Conservation (phyloP, 2,888 invertebrate species). For the Mayetiola destructor region DNA sequence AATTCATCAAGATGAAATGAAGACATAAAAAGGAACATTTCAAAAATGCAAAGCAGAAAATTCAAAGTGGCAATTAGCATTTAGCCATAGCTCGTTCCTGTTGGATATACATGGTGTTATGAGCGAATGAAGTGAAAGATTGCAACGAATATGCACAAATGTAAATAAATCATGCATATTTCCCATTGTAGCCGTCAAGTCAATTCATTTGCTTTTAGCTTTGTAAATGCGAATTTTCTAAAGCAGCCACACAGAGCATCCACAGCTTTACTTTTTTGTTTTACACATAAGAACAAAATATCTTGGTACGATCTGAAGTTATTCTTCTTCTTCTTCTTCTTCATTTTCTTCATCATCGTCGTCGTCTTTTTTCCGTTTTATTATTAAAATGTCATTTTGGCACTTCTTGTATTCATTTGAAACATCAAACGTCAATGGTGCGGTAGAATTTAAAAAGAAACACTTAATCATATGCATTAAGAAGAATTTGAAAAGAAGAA, state of each 20-base stretch:
- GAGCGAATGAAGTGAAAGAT: not conserved
- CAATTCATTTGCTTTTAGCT: not conserved
- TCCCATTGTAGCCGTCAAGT: not conserved
- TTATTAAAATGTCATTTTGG: conserved; percentile 12
- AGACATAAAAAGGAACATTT: too few relatives aligned
- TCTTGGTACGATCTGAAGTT: too few relatives aligned
- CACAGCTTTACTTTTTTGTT: too few relatives aligned
- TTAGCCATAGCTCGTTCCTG: too few relatives aligned
- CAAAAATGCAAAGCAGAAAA: too few relatives aligned
- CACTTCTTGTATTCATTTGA: conserved; percentile 11
- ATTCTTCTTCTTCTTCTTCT: too few relatives aligned
- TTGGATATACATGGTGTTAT: too few relatives aligned
- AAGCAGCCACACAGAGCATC: not conserved
- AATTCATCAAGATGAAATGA: too few relatives aligned
- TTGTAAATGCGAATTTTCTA: not conserved
- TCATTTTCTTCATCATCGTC: too few relatives aligned
- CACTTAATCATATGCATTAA: conserved; percentile 13
- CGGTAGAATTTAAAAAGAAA: conserved; percentile 10
- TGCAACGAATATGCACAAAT: not conserved
- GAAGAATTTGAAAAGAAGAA: conserved; percentile 7
- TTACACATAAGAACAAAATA: too few relatives aligned
- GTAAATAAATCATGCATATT: not conserved
- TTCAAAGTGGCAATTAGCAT: too few relatives aligned
- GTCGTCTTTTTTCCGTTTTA: too few relatives aligned
- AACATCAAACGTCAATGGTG: not conserved